Evolutionary conservation across 2,888 invertebrate genomes (phyloP).

Genomic region (Tuberolachnus salignus): DNA sequence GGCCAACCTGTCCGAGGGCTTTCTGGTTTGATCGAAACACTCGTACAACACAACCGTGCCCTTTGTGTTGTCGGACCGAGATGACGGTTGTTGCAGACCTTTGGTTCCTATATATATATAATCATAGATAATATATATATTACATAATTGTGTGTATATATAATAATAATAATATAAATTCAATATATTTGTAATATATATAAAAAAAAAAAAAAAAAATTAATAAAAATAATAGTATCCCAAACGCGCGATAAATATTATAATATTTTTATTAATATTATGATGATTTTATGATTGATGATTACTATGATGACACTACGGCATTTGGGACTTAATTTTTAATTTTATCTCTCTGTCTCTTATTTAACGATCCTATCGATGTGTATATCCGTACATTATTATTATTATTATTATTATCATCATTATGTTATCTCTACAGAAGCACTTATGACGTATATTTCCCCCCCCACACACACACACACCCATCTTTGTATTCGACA

Average conservation of each 20-base stretch:
- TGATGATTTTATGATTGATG: not conserved
- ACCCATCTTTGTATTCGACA: no score
- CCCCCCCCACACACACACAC: no score
- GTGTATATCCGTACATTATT: slow-evolving; percentile 15
- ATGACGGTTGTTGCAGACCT: slow-evolving; percentile 13
- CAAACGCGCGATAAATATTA: not conserved
- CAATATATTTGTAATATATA: not conserved
- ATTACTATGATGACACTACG: not conserved
- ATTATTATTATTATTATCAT: slow-evolving; percentile 21
- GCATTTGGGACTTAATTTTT: slow-evolving; percentile 29
- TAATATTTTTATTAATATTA: no score
- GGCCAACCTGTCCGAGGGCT: slow-evolving; percentile 76
- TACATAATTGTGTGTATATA: not conserved
- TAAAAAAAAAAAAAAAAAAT: no score
- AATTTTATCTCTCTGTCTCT: no score
- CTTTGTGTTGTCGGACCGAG: slow-evolving; percentile 2
- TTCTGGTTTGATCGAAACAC: slow-evolving; percentile 68
- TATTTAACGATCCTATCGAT: no score
- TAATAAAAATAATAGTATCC: no score
- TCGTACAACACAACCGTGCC: no score
- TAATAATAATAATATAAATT: slow-evolving; percentile 4
- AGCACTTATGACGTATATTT: no score
- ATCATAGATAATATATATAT: slow-evolving; percentile 8
- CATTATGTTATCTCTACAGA: slow-evolving; percentile 4
- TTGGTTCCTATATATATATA: slow-evolving; percentile 45